These are phyloP conservation scores for Apostichopus parvimensis DNA, from an alignment of 35 echinoderm and acorn worm genomes.

Conservation along the genomic window DNA sequence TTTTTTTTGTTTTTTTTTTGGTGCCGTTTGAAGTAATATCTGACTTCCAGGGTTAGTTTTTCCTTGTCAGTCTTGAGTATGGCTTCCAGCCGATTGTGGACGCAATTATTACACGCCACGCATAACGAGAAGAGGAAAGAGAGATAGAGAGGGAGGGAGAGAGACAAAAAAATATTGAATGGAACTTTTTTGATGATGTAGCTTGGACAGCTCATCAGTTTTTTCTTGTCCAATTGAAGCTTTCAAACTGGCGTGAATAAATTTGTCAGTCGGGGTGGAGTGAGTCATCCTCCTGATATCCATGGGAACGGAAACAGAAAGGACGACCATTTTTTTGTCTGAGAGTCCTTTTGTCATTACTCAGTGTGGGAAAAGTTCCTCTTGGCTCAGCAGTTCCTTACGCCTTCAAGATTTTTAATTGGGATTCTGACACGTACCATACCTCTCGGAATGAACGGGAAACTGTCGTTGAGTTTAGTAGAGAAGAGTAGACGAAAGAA, in stretches of 20 bases:
- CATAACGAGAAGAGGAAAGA: neutral
- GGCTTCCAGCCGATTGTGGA: neutral
- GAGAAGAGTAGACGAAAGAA: too few species aligned
- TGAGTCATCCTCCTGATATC: conserved; percentile 13
- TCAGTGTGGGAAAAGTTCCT: conserved; percentile 24
- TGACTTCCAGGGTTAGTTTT: too few species aligned
- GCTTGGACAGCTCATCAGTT: neutral
- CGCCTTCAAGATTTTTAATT: conserved; percentile 44
- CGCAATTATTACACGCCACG: neutral
- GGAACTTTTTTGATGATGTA: neutral
- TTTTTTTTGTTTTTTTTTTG: too few species aligned
- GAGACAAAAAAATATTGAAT: neutral
- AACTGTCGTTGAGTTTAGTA: too few species aligned
- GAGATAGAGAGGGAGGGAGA: neutral
- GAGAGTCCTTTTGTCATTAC: conserved; percentile 11
- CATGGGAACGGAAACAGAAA: conserved; percentile 17
- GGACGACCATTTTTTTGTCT: neutral
- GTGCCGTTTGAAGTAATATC: too few species aligned
- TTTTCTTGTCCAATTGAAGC: conserved; percentile 10
- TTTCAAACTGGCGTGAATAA: conserved; percentile 13
- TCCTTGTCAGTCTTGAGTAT: too few species aligned
- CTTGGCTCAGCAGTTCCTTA: neutral
- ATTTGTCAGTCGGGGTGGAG: conserved; percentile 31
- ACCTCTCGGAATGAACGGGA: neutral
- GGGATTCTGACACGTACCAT: conserved; percentile 42